Evolutionary conservation across 2,797 vertebrate genomes (phyloP).

Genomic region (Leuciscus waleckii): DNA sequence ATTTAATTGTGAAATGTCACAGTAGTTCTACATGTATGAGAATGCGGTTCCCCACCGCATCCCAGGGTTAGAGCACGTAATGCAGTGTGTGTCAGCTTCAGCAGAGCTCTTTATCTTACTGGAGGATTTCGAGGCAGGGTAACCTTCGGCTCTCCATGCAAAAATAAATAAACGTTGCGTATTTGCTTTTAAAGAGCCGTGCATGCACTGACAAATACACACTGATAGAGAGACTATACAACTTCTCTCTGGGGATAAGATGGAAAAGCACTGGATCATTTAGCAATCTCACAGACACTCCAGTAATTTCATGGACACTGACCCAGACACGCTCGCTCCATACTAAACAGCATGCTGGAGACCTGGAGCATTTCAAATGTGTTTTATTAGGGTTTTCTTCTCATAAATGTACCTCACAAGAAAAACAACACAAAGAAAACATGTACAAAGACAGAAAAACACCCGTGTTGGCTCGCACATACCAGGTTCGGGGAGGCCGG

Average conservation of each 20-base stretch:
- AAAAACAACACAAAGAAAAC: neutral
- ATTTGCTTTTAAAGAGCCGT: constrained; percentile 40
- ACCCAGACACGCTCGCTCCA: constrained; percentile 63
- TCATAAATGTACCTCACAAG: constrained; percentile 32
- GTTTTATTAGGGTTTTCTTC: constrained; percentile 21
- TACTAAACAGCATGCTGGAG: constrained; percentile 28
- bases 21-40: constrained; percentile 59
- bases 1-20: constrained; percentile 78
- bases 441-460: neutral
- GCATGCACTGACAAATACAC: constrained; percentile 59
- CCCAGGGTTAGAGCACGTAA: no score
- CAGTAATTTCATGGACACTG: constrained; percentile 56
- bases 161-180: constrained; percentile 43
- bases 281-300: constrained; percentile 68
- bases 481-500: constrained; percentile 42
- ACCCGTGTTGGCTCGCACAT: constrained; percentile 39
- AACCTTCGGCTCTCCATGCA: constrained; percentile 24
- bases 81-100: neutral
- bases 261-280: constrained; percentile 72
- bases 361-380: constrained; percentile 3
- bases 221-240: constrained; percentile 57
- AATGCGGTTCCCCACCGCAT: constrained; percentile 16
- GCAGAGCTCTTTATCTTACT: neutral
- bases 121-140: neutral
- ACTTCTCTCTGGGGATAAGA: constrained; percentile 46